These are phyloP conservation scores for Gymnothorax reevesii DNA, from an alignment of 2,797 vertebrate species.

Conservation along the genomic window DNA sequence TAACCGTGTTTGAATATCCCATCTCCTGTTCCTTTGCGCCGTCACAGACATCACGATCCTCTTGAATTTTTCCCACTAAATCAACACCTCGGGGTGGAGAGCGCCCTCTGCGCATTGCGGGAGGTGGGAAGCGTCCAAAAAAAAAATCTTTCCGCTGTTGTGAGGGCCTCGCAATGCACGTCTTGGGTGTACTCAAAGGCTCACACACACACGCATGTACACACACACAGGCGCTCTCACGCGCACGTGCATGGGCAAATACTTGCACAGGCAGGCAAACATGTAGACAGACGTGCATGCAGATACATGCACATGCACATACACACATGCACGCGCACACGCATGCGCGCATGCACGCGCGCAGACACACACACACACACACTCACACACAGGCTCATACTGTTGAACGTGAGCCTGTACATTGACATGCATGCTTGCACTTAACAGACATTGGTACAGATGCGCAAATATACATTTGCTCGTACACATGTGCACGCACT, in stretches of 20 bases:
- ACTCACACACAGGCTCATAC: background rate
- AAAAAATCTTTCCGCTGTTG: background rate
- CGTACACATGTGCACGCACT: too few relatives aligned
- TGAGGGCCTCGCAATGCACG: background rate
- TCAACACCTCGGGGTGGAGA: conserved; percentile 32
- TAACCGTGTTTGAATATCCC: conserved; percentile 18
- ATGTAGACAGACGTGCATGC: background rate
- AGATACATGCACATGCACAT: too few relatives aligned
- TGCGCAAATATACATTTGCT: too few relatives aligned
- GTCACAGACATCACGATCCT: conserved; percentile 3
- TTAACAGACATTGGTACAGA: background rate
- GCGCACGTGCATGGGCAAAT: too few relatives aligned
- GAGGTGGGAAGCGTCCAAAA: background rate
- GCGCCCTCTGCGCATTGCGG: background rate
- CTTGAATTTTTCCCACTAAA: conserved; percentile 25
- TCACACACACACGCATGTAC: background rate
- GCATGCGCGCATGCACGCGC: background rate
- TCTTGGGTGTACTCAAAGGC: background rate
- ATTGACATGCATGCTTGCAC: background rate
- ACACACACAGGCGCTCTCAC: too few relatives aligned
- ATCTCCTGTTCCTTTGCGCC: conserved; percentile 14
- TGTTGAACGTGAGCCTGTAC: too few relatives aligned
- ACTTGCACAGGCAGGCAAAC: background rate
- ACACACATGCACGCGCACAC: background rate
- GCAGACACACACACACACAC: too few relatives aligned